A percentile compares a stretch with the other conserved stretches of the same genome.
Conservation (phyloP, 2,113 vertebrate genomes). For the Trogon surrucura region DNA sequence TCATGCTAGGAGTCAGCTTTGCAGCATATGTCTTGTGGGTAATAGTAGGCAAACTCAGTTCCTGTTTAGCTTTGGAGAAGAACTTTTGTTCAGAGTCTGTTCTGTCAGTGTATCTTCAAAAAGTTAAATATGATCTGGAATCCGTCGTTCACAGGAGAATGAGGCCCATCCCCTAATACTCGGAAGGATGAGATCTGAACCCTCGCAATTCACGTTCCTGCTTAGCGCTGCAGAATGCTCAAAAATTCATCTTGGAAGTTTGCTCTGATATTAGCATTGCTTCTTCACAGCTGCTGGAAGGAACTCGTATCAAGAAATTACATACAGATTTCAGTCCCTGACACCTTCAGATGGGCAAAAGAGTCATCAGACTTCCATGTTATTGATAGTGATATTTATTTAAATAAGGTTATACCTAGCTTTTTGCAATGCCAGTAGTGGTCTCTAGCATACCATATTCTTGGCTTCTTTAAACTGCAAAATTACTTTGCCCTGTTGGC, state of each 20-base stretch:
- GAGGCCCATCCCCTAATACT: neutral
- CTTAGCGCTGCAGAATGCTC: neutral
- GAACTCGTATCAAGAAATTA: neutral
- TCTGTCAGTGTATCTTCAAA: neutral
- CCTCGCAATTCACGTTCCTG: neutral
- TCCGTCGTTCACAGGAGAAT: neutral
- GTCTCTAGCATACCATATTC: neutral
- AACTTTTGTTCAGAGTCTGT: neutral
- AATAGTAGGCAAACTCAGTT: neutral
- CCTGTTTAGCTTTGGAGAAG: neutral
- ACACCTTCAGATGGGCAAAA: neutral
- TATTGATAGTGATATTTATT: neutral
- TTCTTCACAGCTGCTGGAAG: neutral
- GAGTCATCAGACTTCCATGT: neutral
- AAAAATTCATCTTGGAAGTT: neutral
- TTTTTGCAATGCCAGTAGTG: neutral
- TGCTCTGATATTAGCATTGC: neutral
- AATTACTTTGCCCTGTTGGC: neutral
- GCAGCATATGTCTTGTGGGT: neutral
- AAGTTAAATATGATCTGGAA: neutral
- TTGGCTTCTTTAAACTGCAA: neutral
- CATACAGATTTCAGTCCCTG: neutral
- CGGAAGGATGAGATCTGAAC: neutral
- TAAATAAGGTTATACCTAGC: neutral
- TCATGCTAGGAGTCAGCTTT: neutral